phyloP scores from a whole-genome alignment of 2,888 invertebrate genomes.

The Clivina fossor region DNA sequence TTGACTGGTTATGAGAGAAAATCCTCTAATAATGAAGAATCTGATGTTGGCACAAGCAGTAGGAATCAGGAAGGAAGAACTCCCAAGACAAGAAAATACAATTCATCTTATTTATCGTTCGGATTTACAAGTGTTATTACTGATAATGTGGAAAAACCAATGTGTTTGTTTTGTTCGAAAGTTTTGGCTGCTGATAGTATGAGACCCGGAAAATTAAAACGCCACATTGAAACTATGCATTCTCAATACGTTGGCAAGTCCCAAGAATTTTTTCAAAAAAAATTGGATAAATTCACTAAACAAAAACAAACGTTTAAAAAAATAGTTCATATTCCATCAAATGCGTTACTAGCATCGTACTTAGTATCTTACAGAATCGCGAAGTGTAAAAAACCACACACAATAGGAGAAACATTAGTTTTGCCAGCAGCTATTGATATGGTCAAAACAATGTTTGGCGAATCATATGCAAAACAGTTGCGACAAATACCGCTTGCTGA shows the following conservation, averaged over 20 bases:
- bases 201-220: constrained; percentile 36
- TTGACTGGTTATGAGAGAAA: constrained; percentile 40
- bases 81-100: constrained; percentile 32
- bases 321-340: constrained; percentile 24
- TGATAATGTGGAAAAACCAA: constrained; percentile 37
- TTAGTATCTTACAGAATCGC: constrained; percentile 34
- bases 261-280: constrained; percentile 33
- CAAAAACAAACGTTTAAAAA: constrained; percentile 33
- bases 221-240: constrained; percentile 35
- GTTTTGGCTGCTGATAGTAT: constrained; percentile 36
- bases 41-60: constrained; percentile 28
- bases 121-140: constrained; percentile 35
- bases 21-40: constrained; percentile 34
- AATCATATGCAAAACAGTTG: constrained; percentile 34
- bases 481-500: constrained; percentile 48
- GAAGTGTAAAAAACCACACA: constrained; percentile 34
- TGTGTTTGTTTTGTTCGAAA: constrained; percentile 39
- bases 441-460: constrained; percentile 35
- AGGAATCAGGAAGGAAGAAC: constrained; percentile 28
- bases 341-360: constrained; percentile 33
- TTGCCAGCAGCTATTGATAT: constrained; percentile 38
- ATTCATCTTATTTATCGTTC: constrained; percentile 34
- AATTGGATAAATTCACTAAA: constrained; percentile 33
- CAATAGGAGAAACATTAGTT: constrained; percentile 34
- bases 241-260: constrained; percentile 34